These are phyloP conservation scores for Allygus modestus DNA, from an alignment of 2,888 invertebrate species.

Conservation along the genomic window DNA sequence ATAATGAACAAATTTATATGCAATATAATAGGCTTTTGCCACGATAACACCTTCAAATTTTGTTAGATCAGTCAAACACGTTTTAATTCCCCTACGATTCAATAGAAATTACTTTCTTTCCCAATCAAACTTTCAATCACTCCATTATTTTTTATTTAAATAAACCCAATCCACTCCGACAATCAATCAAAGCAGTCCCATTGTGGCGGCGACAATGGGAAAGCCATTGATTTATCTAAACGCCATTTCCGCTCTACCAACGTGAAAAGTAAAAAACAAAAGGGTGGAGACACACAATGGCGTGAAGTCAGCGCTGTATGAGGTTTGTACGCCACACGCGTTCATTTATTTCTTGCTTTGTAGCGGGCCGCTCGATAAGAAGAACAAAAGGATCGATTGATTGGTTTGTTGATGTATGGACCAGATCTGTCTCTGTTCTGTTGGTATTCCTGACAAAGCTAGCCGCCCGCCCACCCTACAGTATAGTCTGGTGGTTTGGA, in stretches of 20 bases:
- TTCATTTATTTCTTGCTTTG: conserved; percentile 55
- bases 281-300: conserved; percentile 35
- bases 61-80: too few species aligned
- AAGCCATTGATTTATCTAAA: conserved; percentile 55
- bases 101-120: too few species aligned
- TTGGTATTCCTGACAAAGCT: conserved; percentile 50
- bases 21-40: too few species aligned
- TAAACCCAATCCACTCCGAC: neutral
- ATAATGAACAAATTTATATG: too few species aligned
- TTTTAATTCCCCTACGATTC: too few species aligned
- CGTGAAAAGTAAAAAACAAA: conserved; percentile 49
- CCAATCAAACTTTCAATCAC: neutral
- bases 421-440: conserved; percentile 46
- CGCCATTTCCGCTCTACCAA: conserved; percentile 29
- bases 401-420: conserved; percentile 56
- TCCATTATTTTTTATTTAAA: conserved; percentile 5
- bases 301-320: conserved; percentile 33
- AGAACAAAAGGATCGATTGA: conserved; percentile 47
- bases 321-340: conserved; percentile 35
- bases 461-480: conserved; percentile 26
- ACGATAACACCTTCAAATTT: too few species aligned
- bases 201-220: conserved; percentile 38
- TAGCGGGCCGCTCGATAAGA: conserved; percentile 30
- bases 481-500: too few species aligned
- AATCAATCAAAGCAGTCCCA: conserved; percentile 33